Evolutionary conservation across 2,797 vertebrate genomes (phyloP), one percentile per base, ranked within the genome.

Genomic region (Sebastes goodei): DNA sequence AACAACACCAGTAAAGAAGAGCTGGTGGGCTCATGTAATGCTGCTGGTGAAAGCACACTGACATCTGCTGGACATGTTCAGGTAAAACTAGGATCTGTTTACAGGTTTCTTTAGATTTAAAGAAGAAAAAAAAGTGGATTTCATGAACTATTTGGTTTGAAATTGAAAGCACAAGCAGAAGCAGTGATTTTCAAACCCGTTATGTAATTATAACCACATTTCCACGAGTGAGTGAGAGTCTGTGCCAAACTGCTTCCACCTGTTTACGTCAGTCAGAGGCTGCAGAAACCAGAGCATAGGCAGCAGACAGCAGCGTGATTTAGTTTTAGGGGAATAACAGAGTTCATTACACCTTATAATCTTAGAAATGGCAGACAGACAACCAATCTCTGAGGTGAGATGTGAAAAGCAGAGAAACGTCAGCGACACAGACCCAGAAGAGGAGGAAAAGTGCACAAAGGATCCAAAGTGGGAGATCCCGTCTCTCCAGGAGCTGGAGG

Each of bases 401-500:
- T 5, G 57, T 56, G 38, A 81, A 42, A 42, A 74, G 60, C 57
- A 52, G 27, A 69, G 49, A 64, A 32, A 57, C 14, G 70, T 60
- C 33, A 59, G 59, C 8, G n/a, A 61, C 52, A 57, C 27, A 46
- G 56, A 78, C 10, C 33, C 53, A 42, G 46, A 15, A 23, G 61
- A 78, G 3, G 57, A 76, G 33, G 25, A 73, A 60, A 71, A 14
- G 57, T 20, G 35, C 76, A 35, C 74, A 35, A 52, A 79, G 38
- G 73, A 62, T 35, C 35, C 69, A 70, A n/a, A 79, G 32, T 17
- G 66, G 83, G 52, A 78, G 59, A 72, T 32, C 64, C 95, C 92
- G 2, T 94, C 95, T 64, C 71, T 98, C n/a, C 87, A 92, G 71
- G 96, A 97, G 77, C 87, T 99, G 11, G 97, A 98, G 84, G 94